phyloP scores from a whole-genome alignment of 2,888 invertebrate species.

The Heterodera filipjevi region DNA sequence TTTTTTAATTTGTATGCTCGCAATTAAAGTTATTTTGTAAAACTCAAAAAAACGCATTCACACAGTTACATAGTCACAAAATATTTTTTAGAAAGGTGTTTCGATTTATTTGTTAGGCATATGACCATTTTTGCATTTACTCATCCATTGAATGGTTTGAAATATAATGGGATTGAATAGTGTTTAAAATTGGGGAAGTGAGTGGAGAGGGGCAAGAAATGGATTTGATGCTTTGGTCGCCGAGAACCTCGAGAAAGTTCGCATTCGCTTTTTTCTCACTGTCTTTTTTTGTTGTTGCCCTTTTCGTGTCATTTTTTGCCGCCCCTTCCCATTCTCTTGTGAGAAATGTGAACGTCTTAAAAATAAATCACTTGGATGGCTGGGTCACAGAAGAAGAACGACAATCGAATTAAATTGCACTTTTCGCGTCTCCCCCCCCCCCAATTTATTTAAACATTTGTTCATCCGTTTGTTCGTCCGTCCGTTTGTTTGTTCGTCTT shows the following conservation, averaged over 20 bases:
- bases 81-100: too few relatives aligned
- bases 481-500: background rate
- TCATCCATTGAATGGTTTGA: too few relatives aligned
- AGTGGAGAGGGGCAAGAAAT: background rate
- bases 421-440: background rate
- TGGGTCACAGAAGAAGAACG: background rate
- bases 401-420: conserved; percentile 3
- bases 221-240: background rate
- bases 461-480: background rate
- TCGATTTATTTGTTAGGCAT: too few relatives aligned
- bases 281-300: too few relatives aligned
- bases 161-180: background rate
- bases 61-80: too few relatives aligned
- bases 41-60: too few relatives aligned
- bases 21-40: too few relatives aligned
- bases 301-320: background rate
- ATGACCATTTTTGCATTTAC: too few relatives aligned
- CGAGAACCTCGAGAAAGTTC: too few relatives aligned
- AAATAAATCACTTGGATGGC: conserved; percentile 2
- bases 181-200: background rate
- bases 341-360: background rate
- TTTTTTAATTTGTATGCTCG: too few relatives aligned
- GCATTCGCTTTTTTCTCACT: too few relatives aligned
- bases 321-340: background rate
- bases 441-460: background rate